Evolutionary conservation across 2,113 vertebrate species (phyloP).

Genomic region (Origma solitaria): DNA sequence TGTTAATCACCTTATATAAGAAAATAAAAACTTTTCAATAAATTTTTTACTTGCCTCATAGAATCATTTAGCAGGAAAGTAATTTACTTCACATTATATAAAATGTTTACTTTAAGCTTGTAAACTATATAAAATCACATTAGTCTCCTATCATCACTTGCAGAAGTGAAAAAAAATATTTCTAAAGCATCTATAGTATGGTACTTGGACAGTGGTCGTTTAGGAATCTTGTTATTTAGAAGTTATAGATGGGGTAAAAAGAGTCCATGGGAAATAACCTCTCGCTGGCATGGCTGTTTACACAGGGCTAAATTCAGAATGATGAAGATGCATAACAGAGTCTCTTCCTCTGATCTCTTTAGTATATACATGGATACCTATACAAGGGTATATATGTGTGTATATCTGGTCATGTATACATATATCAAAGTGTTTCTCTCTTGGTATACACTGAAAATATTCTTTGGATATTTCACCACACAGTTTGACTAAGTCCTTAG

Average conservation of each 20-base stretch:
- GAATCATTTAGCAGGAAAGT: neutral
- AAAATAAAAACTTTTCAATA: neutral
- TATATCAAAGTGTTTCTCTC: neutral
- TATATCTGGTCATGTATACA: neutral
- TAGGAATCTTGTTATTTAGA: neutral
- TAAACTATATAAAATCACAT: neutral
- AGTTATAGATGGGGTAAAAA: neutral
- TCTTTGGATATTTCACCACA: neutral
- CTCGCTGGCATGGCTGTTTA: neutral
- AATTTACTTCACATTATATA: neutral
- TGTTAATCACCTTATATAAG: neutral
- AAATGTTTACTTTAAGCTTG: neutral
- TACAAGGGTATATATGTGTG: neutral
- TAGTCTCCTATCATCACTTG: neutral
- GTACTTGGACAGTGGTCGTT: neutral
- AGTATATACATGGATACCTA: accelerated
- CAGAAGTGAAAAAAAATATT: neutral
- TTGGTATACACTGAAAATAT: neutral
- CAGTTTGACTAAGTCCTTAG: neutral
- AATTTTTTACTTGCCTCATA: neutral
- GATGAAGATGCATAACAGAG: neutral
- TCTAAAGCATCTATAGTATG: neutral
- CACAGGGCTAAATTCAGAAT: neutral
- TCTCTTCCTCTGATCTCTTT: neutral
- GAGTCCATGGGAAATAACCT: neutral